These are phyloP conservation scores for Anastrepha obliqua DNA, from an alignment of 1,140 invertebrate species.

Conservation along the genomic window DNA sequence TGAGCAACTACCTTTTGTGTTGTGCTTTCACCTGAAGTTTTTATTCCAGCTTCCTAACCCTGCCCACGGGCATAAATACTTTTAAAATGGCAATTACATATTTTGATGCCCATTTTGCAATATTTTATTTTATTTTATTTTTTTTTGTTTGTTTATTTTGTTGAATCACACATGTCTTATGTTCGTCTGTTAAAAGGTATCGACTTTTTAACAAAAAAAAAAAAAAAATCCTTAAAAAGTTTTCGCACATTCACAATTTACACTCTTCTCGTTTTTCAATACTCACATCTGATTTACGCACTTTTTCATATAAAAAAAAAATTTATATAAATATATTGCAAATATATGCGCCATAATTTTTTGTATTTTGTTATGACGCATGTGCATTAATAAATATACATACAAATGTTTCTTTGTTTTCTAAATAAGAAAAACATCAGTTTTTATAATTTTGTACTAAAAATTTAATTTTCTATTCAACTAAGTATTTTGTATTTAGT, in stretches of 20 bases:
- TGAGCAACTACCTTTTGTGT: neutral
- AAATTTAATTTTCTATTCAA: neutral
- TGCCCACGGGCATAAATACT: neutral
- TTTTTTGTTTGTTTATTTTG: neutral
- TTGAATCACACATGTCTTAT: neutral
- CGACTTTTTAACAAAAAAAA: neutral
- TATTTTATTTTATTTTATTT: neutral
- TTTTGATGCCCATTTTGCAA: constrained; percentile 68
- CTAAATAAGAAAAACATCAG: too few relatives aligned
- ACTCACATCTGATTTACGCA: neutral
- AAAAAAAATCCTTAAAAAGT: neutral
- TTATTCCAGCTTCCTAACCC: neutral
- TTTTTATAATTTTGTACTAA: neutral
- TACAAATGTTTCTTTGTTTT: too few relatives aligned
- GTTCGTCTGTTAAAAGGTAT: neutral
- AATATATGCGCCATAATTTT: constrained; percentile 54
- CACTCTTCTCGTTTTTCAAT: constrained; percentile 4
- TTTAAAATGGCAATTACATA: constrained; percentile 43
- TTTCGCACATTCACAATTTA: neutral
- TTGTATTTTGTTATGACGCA: constrained; percentile 57
- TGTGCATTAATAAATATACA: neutral
- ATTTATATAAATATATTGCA: neutral
- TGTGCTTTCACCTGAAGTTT: neutral
- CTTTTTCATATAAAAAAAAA: neutral
- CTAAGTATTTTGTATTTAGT: neutral